Evolutionary conservation across 1,140 invertebrate species (phyloP).

Genomic region (Bombus sibiricus): DNA sequence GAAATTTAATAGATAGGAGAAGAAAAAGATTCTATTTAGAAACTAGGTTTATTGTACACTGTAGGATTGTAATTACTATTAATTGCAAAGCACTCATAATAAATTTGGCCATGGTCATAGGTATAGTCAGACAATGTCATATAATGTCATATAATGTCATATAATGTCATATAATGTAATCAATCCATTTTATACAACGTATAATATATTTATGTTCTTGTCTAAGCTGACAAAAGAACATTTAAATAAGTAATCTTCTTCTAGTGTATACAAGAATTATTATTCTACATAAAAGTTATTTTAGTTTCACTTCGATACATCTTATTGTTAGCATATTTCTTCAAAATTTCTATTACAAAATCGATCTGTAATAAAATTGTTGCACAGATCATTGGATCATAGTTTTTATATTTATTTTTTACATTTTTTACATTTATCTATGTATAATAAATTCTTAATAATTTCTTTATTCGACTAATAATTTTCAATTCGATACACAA

Average conservation of each 20-base stretch:
- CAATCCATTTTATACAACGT: no score
- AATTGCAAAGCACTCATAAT: no score
- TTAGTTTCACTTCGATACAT: background rate
- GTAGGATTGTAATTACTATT: no score
- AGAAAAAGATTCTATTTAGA: no score
- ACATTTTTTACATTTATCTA: background rate
- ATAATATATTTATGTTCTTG: no score
- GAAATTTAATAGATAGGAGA: no score
- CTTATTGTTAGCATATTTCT: no score
- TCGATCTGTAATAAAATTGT: slow-evolving; percentile 44
- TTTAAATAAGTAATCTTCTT: background rate
- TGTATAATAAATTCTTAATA: background rate
- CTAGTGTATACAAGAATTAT: background rate
- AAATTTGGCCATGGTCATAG: no score
- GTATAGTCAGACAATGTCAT: no score
- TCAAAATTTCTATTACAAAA: background rate
- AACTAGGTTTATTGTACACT: background rate
- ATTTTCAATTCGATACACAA: background rate
- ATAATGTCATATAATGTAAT: no score
- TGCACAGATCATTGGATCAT: slow-evolving; percentile 24
- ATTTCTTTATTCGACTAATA: background rate
- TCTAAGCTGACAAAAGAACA: background rate
- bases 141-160: no score
- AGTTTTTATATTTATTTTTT: background rate
- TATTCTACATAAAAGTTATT: background rate